These are phyloP conservation scores for Lerema accius DNA, from an alignment of 1,140 invertebrate genomes.

Conservation along the genomic window DNA sequence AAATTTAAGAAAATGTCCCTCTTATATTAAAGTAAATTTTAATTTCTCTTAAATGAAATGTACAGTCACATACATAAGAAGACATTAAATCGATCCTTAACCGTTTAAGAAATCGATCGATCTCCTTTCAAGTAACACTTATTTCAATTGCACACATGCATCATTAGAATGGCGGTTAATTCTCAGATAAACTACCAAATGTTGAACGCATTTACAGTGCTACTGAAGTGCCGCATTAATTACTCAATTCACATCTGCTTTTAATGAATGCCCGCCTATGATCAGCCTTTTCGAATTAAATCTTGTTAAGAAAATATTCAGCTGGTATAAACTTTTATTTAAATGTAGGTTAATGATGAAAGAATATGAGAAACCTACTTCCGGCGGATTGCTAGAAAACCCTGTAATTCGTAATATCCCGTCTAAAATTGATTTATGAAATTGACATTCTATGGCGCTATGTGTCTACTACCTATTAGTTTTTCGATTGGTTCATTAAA, in stretches of 20 bases:
- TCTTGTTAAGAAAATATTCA: constrained; percentile 5
- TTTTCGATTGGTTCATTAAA: no score
- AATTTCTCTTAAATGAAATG: no score
- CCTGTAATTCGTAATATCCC: constrained; percentile 14
- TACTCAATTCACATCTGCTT: constrained; percentile 67
- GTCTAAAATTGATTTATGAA: constrained; percentile 13
- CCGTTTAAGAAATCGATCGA: constrained; percentile 22
- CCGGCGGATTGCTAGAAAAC: not conserved
- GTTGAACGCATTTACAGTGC: constrained; percentile 49
- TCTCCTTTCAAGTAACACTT: constrained; percentile 8
- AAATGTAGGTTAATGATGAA: constrained; percentile 18
- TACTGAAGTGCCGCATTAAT: constrained; percentile 42
- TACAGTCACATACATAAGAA: not conserved
- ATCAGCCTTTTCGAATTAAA: constrained; percentile 30
- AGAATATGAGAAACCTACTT: constrained; percentile 15
- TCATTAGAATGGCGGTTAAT: constrained; percentile 41
- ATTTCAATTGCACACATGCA: constrained; percentile 32
- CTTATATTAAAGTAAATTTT: no score
- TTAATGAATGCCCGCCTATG: constrained; percentile 64
- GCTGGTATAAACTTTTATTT: constrained; percentile 13
- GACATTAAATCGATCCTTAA: not conserved
- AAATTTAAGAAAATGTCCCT: no score
- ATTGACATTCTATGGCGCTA: constrained; percentile 15
- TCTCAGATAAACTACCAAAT: constrained; percentile 42
- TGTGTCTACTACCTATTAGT: no score